Conservation (phyloP, 1,140 invertebrate genomes). For the Trypoxylus dichotomus region DNA sequence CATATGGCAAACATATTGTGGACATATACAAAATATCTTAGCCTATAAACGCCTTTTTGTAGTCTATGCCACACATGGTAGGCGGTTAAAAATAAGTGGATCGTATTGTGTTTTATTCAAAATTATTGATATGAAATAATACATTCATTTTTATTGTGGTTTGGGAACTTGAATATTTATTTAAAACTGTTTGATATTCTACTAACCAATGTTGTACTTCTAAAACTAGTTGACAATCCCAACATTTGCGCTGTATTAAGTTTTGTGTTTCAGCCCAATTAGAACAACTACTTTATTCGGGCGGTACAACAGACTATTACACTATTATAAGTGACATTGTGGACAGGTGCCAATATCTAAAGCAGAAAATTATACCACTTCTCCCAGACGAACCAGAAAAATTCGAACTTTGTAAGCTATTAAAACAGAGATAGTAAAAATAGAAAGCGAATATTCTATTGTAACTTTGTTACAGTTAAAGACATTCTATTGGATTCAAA, state of each 20-base stretch:
- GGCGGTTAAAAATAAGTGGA: too few species aligned
- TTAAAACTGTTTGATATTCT: too few species aligned
- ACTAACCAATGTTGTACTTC: too few species aligned
- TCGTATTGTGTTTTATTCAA: too few species aligned
- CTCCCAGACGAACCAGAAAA: slow-evolving; percentile 3
- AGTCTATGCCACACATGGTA: too few species aligned
- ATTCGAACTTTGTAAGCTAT: slow-evolving; percentile 12
- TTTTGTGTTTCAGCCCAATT: slow-evolving; percentile 8
- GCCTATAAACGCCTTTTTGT: too few species aligned
- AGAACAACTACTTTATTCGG: slow-evolving; percentile 21
- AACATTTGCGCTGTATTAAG: neutral
- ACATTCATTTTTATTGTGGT: too few species aligned
- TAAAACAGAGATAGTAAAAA: neutral
- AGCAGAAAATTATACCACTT: slow-evolving; percentile 7
- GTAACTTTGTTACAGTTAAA: slow-evolving; percentile 27
- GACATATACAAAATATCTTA: too few species aligned
- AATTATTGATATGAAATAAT: too few species aligned
- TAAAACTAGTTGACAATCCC: neutral
- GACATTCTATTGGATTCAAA: slow-evolving; percentile 26
- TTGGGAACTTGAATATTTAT: too few species aligned
- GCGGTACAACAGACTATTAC: neutral
- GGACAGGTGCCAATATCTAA: slow-evolving; percentile 9
- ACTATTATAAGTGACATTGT: neutral
- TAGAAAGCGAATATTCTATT: neutral
- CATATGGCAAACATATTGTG: too few species aligned